Conservation (phyloP, 1,140 invertebrate species). For the Drosophila littoralis region DNA sequence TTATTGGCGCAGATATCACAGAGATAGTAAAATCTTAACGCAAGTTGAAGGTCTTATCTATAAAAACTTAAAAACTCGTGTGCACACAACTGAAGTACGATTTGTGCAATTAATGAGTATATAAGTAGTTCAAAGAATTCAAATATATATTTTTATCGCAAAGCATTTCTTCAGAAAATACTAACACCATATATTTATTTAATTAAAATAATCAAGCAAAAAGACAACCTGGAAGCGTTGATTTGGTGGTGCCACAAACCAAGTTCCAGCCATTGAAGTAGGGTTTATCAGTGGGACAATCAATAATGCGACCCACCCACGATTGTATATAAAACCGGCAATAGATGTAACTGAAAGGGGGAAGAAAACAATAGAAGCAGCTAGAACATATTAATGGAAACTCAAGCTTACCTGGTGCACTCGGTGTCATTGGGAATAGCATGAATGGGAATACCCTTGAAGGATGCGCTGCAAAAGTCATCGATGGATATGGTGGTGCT, state of each 20-base stretch:
- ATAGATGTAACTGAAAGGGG: conserved; percentile 19
- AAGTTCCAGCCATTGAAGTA: conserved; percentile 16
- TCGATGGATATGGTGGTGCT: neutral
- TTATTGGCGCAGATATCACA: neutral
- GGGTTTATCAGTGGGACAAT: conserved; percentile 5
- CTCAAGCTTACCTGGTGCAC: conserved; percentile 19
- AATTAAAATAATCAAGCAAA: neutral
- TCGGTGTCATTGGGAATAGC: conserved; percentile 30
- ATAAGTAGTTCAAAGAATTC: neutral
- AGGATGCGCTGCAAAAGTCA: conserved; percentile 4
- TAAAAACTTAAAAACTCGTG: neutral
- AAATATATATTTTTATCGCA: neutral
- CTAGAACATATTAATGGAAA: neutral
- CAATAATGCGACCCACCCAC: conserved; percentile 1
- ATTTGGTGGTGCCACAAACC: neutral
- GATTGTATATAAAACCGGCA: neutral
- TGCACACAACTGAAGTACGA: neutral
- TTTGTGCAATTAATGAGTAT: neutral
- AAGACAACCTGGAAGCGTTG: conserved; percentile 1
- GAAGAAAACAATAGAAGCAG: neutral
- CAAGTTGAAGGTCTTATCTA: conserved; percentile 4
- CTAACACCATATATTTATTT: neutral
- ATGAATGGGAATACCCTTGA: conserved; percentile 2
- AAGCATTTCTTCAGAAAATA: too few relatives aligned
- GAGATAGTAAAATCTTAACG: neutral